phyloP scores from a whole-genome alignment of 2,888 invertebrate species.

The Syritta pipiens region DNA sequence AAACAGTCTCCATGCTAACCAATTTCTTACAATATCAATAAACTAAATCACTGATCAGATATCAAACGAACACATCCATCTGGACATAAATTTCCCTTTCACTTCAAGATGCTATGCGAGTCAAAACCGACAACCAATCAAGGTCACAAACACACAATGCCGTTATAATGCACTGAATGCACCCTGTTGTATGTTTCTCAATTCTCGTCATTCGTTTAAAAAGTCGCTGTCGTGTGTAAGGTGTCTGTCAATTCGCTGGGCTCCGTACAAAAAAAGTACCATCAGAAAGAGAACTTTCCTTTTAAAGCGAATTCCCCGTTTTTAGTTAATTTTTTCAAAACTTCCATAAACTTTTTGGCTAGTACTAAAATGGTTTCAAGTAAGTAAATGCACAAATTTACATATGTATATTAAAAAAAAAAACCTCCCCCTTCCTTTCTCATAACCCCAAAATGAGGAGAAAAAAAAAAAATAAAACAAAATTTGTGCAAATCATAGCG shows the following conservation, averaged over 20 bases:
- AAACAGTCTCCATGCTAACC: too few species aligned
- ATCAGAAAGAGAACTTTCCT: not conserved
- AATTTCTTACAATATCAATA: too few species aligned
- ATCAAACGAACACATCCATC: constrained; percentile 29
- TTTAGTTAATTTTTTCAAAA: not conserved
- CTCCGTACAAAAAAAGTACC: constrained; percentile 7
- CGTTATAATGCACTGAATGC: constrained; percentile 66
- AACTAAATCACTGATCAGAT: too few species aligned
- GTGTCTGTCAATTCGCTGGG: constrained; percentile 47
- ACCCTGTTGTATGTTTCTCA: constrained; percentile 45
- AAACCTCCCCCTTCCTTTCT: constrained; percentile 32
- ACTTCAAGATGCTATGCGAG: constrained; percentile 30
- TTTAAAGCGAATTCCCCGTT: not conserved
- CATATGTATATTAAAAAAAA: too few species aligned
- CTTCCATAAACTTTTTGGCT: not conserved
- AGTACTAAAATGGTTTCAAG: constrained; percentile 55
- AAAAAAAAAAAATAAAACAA: constrained; percentile 16
- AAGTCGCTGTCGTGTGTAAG: constrained; percentile 34
- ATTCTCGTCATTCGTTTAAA: constrained; percentile 38
- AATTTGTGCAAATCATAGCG: constrained; percentile 26
- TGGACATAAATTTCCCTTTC: constrained; percentile 45
- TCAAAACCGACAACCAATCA: constrained; percentile 29
- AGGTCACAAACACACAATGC: constrained; percentile 59
- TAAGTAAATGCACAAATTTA: constrained; percentile 33
- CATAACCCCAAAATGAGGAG: constrained; percentile 19